A percentile compares a stretch with the other conserved stretches of the same genome.
Conservation (phyloP, 2,888 invertebrate species). For the Atethmia centrago region DNA sequence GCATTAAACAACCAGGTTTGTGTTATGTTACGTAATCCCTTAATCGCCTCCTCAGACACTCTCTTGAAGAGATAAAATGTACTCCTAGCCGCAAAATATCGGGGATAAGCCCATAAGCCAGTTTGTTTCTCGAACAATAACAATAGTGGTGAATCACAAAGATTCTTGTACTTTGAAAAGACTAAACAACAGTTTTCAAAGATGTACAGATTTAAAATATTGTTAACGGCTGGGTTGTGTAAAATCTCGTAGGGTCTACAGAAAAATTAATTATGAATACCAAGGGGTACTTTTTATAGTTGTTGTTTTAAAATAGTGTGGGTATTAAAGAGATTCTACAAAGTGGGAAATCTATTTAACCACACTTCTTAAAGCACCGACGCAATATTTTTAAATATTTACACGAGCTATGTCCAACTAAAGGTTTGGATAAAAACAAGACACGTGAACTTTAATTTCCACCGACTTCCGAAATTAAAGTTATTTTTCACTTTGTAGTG, state of each 20-base stretch:
- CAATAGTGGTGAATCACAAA: constrained; percentile 15
- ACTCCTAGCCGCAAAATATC: constrained; percentile 23
- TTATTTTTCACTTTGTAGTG: too few species aligned
- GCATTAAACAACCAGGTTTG: neutral
- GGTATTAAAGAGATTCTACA: neutral
- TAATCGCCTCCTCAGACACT: constrained; percentile 19
- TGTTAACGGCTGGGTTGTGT: neutral
- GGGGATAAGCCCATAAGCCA: constrained; percentile 34
- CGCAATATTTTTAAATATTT: neutral
- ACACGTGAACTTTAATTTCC: too few species aligned
- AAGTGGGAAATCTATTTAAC: neutral
- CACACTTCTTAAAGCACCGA: neutral
- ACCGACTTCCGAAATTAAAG: too few species aligned
- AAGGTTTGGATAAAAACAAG: neutral
- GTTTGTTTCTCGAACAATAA: constrained; percentile 23
- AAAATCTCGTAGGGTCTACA: neutral
- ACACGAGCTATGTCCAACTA: neutral
- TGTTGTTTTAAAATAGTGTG: neutral
- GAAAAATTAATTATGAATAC: neutral
- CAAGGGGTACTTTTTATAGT: neutral
- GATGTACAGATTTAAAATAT: constrained; percentile 16
- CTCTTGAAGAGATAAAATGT: constrained; percentile 26
- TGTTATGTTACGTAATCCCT: constrained; percentile 18
- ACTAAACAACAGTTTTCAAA: neutral
- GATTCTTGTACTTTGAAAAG: constrained; percentile 1